A percentile compares a stretch with the other conserved stretches of the same genome.
These are phyloP conservation scores for Suricata suricatta DNA, from an alignment of 2,113 vertebrate species.

Conservation along the genomic window DNA sequence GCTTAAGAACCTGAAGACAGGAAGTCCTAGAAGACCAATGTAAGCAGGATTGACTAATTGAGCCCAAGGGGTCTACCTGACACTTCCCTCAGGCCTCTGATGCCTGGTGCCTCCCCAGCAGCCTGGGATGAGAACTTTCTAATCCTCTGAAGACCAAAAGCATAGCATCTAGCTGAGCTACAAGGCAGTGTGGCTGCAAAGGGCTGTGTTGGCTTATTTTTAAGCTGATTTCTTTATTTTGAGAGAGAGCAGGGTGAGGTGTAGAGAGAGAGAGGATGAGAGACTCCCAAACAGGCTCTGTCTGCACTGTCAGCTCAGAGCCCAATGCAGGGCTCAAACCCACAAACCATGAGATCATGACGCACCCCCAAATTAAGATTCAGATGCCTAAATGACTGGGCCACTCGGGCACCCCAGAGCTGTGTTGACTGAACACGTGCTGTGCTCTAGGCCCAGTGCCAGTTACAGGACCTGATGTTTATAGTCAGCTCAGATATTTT, in stretches of 20 bases:
- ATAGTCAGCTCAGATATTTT: no score
- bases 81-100: rapidly evolving
- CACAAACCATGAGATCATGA: no score
- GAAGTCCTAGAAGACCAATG: not conserved
- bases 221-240: no score
- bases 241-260: no score
- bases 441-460: rapidly evolving
- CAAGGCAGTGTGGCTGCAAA: not conserved
- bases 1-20: not conserved
- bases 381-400: no score
- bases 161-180: no score
- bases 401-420: not conserved
- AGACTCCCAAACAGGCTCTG: no score
- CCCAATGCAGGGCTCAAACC: no score
- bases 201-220: not conserved
- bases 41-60: not conserved
- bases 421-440: rapidly evolving
- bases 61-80: not conserved
- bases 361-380: no score
- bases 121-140: not conserved
- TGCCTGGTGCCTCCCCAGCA: rapidly evolving
- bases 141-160: not conserved
- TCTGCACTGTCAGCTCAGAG: no score
- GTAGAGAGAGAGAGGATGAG: no score
- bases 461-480: rapidly evolving